Percentiles rank a stretch among this genome's conserved stretches.
These are phyloP conservation scores for Pteria penguin DNA, from an alignment of 2,888 invertebrate genomes.

Conservation along the genomic window DNA sequence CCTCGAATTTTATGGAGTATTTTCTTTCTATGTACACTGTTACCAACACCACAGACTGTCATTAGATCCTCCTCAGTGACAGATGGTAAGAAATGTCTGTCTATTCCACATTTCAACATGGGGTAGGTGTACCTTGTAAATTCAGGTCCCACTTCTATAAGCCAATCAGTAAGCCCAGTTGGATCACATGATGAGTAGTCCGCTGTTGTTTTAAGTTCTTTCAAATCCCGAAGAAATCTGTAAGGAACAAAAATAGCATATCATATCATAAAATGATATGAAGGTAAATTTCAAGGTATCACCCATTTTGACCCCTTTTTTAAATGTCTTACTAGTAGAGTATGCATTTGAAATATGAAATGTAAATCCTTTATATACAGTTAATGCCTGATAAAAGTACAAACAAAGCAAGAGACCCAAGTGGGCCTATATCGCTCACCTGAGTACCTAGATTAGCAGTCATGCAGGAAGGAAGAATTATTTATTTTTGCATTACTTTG, in stretches of 20 bases:
- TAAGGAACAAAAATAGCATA: slow-evolving; percentile 19
- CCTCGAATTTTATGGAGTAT: slow-evolving; percentile 93
- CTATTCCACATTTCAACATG: slow-evolving; percentile 96
- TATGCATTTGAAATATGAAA: too few relatives aligned
- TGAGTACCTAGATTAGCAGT: too few relatives aligned
- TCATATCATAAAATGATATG: too few relatives aligned
- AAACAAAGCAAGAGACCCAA: too few relatives aligned
- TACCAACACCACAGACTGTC: slow-evolving; percentile 93
- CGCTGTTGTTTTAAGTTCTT: slow-evolving; percentile 95
- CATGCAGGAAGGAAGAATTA: too few relatives aligned
- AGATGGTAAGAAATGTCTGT: slow-evolving; percentile 90
- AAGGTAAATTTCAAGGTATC: too few relatives aligned
- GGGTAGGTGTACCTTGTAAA: slow-evolving; percentile 98
- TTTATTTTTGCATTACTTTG: too few relatives aligned
- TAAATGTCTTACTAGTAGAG: too few relatives aligned
- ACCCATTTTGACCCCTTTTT: too few relatives aligned
- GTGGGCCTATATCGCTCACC: too few relatives aligned
- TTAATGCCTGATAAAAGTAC: too few relatives aligned
- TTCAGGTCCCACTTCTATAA: slow-evolving; percentile 91
- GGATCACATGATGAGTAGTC: slow-evolving; percentile 97
- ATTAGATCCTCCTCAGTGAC: slow-evolving; percentile 93
- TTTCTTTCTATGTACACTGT: slow-evolving; percentile 95
- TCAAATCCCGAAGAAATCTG: slow-evolving; percentile 94
- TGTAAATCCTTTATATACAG: too few relatives aligned
- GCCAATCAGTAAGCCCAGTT: slow-evolving; percentile 85